Evolutionary conservation across 2,888 invertebrate species (phyloP).

Genomic region (Vannuccia rotundouncinata): DNA sequence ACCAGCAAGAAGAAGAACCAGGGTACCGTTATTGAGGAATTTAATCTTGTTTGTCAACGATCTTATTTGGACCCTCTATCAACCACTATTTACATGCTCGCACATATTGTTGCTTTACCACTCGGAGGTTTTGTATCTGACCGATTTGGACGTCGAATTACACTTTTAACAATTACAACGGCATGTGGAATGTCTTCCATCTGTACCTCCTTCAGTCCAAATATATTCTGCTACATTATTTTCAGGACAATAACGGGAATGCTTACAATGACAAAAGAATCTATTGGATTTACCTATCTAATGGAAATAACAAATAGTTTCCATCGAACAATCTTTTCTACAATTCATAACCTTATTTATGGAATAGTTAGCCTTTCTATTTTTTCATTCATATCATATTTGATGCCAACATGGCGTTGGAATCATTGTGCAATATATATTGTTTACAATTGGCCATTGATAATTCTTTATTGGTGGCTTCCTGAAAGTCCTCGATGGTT

Average conservation of each 20-base stretch:
- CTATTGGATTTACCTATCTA: not conserved
- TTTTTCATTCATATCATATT: not conserved
- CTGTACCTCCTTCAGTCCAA: not conserved
- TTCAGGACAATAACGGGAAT: not conserved
- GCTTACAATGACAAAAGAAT: not conserved
- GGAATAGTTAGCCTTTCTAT: not conserved
- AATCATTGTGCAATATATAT: not conserved
- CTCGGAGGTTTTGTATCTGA: not conserved
- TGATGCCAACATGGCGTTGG: constrained; percentile 1
- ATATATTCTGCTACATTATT: not conserved
- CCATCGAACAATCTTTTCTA: not conserved
- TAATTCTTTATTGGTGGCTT: not conserved
- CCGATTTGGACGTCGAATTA: not conserved
- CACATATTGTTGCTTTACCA: not conserved
- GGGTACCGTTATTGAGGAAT: not conserved
- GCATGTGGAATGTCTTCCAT: no score
- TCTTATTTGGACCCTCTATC: not conserved
- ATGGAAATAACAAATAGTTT: not conserved
- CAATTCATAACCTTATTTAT: not conserved
- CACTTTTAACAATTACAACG: no score
- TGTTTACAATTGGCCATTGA: not conserved
- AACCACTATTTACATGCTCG: not conserved
- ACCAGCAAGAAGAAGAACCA: not conserved
- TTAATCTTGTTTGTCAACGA: not conserved
- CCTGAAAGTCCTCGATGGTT: constrained; percentile 1